These are phyloP conservation scores for Hippocampus zosterae DNA, from an alignment of 2,113 vertebrate genomes.

Conservation along the genomic window DNA sequence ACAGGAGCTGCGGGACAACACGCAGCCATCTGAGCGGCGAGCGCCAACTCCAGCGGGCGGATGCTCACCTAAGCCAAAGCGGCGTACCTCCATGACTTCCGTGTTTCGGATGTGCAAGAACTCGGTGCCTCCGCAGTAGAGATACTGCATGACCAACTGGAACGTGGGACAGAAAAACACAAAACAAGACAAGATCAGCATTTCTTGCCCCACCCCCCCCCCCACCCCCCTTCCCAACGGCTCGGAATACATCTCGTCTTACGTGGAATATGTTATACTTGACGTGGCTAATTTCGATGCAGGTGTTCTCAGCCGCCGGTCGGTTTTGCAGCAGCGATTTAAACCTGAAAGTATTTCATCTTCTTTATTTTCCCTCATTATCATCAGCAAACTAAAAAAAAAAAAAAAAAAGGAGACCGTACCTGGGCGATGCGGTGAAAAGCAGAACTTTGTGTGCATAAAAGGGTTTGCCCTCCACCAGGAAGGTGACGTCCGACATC, in stretches of 20 bases:
- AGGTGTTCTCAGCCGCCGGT: constrained; percentile 88
- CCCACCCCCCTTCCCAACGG: neutral
- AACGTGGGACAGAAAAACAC: constrained; percentile 29
- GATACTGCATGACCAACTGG: constrained; percentile 78
- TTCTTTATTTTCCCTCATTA: too few species aligned
- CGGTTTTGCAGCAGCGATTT: constrained; percentile 93
- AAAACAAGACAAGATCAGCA: neutral
- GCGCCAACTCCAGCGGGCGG: neutral
- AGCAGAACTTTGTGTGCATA: constrained; percentile 78
- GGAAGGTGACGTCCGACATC: constrained; percentile 77
- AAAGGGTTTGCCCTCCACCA: constrained; percentile 78
- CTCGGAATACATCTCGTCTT: constrained; percentile 18
- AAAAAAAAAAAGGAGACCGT: neutral
- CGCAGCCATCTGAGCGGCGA: constrained; percentile 18
- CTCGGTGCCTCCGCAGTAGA: constrained; percentile 75
- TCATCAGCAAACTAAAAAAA: neutral
- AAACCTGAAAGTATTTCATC: constrained; percentile 73
- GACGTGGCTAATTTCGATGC: constrained; percentile 87
- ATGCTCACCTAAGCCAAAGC: neutral
- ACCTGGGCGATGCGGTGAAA: constrained; percentile 75
- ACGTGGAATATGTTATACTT: constrained; percentile 73
- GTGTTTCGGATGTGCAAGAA: constrained; percentile 75
- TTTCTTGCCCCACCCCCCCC: neutral
- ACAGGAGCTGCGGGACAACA: constrained; percentile 67
- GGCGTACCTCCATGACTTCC: constrained; percentile 75